Percentiles rank a stretch among this genome's conserved stretches.
phyloP scores from a whole-genome alignment of 2,888 invertebrate genomes.

The Macrostomum cliftonense region DNA sequence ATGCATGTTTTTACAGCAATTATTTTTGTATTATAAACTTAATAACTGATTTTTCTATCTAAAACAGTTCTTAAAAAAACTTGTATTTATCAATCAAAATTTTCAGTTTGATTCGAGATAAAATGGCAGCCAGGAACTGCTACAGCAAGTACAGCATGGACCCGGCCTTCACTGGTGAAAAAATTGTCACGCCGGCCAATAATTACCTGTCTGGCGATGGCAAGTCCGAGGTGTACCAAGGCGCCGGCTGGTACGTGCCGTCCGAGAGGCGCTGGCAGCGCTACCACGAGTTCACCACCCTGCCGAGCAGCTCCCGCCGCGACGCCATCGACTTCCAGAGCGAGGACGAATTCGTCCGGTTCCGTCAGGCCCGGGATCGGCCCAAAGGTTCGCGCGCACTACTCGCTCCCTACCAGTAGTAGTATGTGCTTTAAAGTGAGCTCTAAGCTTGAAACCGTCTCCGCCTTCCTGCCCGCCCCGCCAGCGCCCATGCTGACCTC shows the following conservation, averaged over 20 bases:
- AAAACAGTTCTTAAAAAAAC: too few species aligned
- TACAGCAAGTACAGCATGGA: conserved; percentile 12
- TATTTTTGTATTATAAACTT: too few species aligned
- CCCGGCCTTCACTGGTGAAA: conserved; percentile 15
- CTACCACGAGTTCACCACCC: conserved; percentile 20
- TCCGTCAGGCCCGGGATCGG: conserved; percentile 22
- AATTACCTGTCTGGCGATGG: conserved; percentile 24
- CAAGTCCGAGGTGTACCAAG: conserved; percentile 21
- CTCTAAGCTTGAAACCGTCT: too few species aligned
- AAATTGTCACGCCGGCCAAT: conserved; percentile 19
- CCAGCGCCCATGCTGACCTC: conserved; percentile 7
- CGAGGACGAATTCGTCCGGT: conserved; percentile 24
- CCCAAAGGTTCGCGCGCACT: conserved; percentile 20
- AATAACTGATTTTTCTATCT: too few species aligned
- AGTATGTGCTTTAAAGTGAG: too few species aligned
- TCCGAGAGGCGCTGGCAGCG: conserved; percentile 24
- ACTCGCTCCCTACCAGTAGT: too few species aligned
- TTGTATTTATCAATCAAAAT: too few species aligned
- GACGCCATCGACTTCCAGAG: conserved; percentile 27
- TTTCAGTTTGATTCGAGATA: too few species aligned
- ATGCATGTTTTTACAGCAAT: too few species aligned
- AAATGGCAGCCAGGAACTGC: conserved; percentile 6
- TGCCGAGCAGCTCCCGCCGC: conserved; percentile 20
- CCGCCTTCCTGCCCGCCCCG: too few species aligned
- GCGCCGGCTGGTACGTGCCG: conserved; percentile 24